Base-by-base conservation (phyloP, 2,888 invertebrate species). In the Noctuana brunneofusca region DNA sequence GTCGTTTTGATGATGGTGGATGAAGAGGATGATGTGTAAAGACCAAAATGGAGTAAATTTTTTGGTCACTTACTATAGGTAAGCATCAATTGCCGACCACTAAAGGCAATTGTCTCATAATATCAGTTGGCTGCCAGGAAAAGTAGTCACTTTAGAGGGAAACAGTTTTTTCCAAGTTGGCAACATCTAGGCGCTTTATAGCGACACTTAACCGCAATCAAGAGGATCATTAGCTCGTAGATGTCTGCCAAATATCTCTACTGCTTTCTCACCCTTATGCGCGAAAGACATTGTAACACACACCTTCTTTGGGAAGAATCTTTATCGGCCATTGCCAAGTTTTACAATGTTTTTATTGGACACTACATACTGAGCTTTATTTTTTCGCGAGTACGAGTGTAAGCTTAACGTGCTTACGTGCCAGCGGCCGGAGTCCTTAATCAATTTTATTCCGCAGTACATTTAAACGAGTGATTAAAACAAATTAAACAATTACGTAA, bases 201-300 rank as follows among this genome's bases (percentile, higher is more conserved):
- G 89, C 84, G 86, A 87, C 89, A 86, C 85, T 91, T 91, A 85
- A 85, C 89, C 89, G 79, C 89, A 91, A 91, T 90, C 89, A 89
- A 86, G 83, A 78, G 89, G 87, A 89, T 91, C 89, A 91, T 91
- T 91, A 91, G 89, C 86, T 81, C 79, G 85, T 82, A 85, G 84
- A 85, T 81, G 87, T 82, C 89, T 89, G 91, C 90, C 90, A 91
- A 91, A 90, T 90, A 87, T 89, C 86, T 86, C 82, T 75, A 84
- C 78, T 84, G 83, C 83, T 83, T 86, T 86, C 86, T 81, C 88
- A 86, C 88, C 84, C 84, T 84, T 83, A 80, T 80, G 81, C 78
- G 83, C 81, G 79, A 82, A 84, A 84, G 80, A 82, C 74, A 77
- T 71, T 83, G 83, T 85, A 80, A 79, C 73, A 78, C 75, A 83